Evolutionary conservation across 2,797 vertebrate genomes (phyloP).

Genomic region (Macroramphosus scolopax): DNA sequence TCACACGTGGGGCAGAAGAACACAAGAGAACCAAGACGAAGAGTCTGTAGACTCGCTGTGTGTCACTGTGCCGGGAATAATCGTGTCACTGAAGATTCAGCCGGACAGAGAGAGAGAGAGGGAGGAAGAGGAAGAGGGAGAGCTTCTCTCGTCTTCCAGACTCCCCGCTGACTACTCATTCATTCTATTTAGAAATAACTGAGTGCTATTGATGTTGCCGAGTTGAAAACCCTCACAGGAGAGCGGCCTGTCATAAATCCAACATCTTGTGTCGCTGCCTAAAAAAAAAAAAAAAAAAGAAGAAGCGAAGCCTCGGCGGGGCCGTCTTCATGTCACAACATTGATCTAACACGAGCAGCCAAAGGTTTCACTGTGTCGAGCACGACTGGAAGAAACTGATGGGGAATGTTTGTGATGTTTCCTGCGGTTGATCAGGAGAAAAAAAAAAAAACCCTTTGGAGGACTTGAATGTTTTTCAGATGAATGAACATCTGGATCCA

Average conservation of each 20-base stretch:
- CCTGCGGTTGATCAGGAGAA: conserved; percentile 33
- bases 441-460: conserved; percentile 31
- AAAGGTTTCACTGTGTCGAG: conserved; percentile 27
- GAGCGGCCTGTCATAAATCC: conserved; percentile 48
- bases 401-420: conserved; percentile 19
- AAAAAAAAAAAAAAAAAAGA: too few species aligned
- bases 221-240: conserved; percentile 47
- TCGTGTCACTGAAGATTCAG: conserved; percentile 37
- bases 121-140: not conserved
- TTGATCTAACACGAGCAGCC: conserved; percentile 26
- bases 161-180: conserved; percentile 52
- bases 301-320: conserved; percentile 35
- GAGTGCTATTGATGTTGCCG: conserved; percentile 55
- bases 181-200: conserved; percentile 58
- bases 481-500: conserved; percentile 41
- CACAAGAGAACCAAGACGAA: conserved; percentile 10
- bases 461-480: conserved; percentile 58
- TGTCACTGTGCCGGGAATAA: conserved; percentile 31
- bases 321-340: conserved; percentile 42
- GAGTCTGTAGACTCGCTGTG: conserved; percentile 13
- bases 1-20: too few species aligned
- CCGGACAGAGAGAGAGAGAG: conserved; percentile 13
- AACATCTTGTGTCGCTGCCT: conserved; percentile 34
- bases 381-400: conserved; percentile 9
- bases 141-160: conserved; percentile 3